Conservation (phyloP, 2,113 vertebrate species). For the Emydura subglobosa region DNA sequence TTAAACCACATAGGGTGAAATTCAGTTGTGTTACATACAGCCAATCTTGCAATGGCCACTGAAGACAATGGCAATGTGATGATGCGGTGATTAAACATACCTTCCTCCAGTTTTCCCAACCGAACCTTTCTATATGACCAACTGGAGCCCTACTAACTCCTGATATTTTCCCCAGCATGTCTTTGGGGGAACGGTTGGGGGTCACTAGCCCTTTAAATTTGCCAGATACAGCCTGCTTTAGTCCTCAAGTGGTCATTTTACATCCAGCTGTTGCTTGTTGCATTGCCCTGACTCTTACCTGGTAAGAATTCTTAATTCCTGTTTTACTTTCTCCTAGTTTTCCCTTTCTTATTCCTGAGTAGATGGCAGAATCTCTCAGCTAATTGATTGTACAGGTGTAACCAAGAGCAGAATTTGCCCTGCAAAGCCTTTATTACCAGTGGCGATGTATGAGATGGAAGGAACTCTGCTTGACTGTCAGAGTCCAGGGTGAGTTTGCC, state of each 20-base stretch:
- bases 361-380: rapidly evolving
- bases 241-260: background rate
- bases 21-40: background rate
- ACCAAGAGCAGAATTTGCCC: background rate
- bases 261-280: background rate
- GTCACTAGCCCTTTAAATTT: rapidly evolving
- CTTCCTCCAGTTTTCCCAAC: background rate
- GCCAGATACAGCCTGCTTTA: background rate
- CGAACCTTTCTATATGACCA: background rate
- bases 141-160: background rate
- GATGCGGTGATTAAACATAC: background rate
- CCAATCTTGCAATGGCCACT: rapidly evolving
- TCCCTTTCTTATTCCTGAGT: background rate
- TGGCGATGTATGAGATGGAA: rapidly evolving
- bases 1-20: background rate
- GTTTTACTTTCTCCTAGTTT: background rate
- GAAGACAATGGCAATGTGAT: background rate
- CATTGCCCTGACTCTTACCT: no score
- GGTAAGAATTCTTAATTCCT: no score
- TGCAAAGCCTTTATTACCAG: background rate
- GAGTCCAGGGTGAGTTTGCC: background rate
- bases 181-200: background rate
- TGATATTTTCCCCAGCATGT: background rate
- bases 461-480: rapidly evolving
- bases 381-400: background rate